Percentiles rank a stretch among this genome's conserved stretches.
Conservation (phyloP, 2,113 vertebrate genomes). For the Struthidea cinerea region DNA sequence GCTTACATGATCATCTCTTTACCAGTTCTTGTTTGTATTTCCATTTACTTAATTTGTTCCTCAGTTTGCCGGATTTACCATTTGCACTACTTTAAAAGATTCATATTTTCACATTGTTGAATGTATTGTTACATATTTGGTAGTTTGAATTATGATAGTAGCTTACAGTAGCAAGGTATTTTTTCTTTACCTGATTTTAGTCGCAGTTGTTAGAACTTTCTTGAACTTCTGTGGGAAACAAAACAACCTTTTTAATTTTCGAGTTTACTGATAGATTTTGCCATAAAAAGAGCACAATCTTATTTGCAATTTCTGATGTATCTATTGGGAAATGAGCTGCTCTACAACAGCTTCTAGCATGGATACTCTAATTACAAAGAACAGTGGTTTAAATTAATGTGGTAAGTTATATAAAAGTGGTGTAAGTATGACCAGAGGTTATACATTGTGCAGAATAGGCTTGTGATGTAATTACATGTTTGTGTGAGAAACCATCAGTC, state of each 20-base stretch:
- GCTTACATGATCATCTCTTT: neutral
- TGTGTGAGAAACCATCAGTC: neutral
- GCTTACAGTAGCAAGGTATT: neutral
- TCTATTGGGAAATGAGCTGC: neutral
- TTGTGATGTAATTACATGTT: neutral
- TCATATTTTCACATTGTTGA: neutral
- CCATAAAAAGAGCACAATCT: neutral
- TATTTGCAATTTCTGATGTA: neutral
- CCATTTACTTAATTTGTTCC: neutral
- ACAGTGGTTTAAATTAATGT: neutral
- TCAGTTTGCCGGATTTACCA: neutral
- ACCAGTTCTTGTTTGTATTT: neutral
- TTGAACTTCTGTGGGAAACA: neutral
- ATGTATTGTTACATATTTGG: neutral
- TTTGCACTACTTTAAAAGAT: neutral
- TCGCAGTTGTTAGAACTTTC: neutral
- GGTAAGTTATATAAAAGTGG: neutral
- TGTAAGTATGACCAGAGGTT: neutral
- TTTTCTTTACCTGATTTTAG: neutral
- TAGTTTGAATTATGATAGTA: neutral
- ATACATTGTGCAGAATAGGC: neutral
- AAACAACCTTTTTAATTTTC: neutral
- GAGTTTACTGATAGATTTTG: neutral
- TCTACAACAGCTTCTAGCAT: neutral
- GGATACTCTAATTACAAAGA: neutral